Evolutionary conservation across 2,888 invertebrate genomes (phyloP).

Genomic region (Melanostoma mellinum): DNA sequence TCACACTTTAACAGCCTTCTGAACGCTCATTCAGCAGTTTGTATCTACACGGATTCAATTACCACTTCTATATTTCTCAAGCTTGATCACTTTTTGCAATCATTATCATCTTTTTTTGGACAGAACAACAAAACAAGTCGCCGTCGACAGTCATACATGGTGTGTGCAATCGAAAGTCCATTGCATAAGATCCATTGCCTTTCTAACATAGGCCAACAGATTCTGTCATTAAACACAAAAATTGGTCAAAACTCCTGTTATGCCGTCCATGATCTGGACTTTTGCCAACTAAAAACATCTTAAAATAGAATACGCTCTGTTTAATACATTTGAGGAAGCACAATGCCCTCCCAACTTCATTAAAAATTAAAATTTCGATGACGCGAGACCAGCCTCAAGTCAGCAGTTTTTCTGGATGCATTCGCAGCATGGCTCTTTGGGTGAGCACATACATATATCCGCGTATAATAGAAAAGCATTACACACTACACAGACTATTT

Average conservation of each 20-base stretch:
- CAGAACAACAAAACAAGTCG: slow-evolving; percentile 26
- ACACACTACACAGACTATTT: slow-evolving; percentile 8
- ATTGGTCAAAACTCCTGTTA: slow-evolving; percentile 59
- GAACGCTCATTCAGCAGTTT: background rate
- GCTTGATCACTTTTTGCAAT: slow-evolving; percentile 29
- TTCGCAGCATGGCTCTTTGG: slow-evolving; percentile 40
- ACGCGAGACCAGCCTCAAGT: slow-evolving; percentile 39
- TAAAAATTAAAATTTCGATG: slow-evolving; percentile 60
- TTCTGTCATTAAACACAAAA: slow-evolving; percentile 52
- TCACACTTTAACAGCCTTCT: background rate
- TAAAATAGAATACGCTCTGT: slow-evolving; percentile 58
- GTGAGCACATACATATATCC: slow-evolving; percentile 40
- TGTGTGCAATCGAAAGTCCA: slow-evolving; percentile 48
- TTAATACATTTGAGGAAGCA: slow-evolving; percentile 55
- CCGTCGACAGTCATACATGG: background rate
- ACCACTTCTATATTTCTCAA: slow-evolving; percentile 49
- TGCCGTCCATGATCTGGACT: slow-evolving; percentile 50
- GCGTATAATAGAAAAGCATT: slow-evolving; percentile 54
- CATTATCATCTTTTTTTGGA: slow-evolving; percentile 35
- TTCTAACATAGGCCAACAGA: slow-evolving; percentile 24
- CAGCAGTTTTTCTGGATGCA: slow-evolving; percentile 40
- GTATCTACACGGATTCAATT: slow-evolving; percentile 4
- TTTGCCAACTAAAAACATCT: slow-evolving; percentile 58
- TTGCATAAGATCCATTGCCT: slow-evolving; percentile 48
- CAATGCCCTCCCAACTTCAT: slow-evolving; percentile 68